These are phyloP conservation scores for Tetrax tetrax DNA, from an alignment of 2,113 vertebrate genomes.

Conservation along the genomic window DNA sequence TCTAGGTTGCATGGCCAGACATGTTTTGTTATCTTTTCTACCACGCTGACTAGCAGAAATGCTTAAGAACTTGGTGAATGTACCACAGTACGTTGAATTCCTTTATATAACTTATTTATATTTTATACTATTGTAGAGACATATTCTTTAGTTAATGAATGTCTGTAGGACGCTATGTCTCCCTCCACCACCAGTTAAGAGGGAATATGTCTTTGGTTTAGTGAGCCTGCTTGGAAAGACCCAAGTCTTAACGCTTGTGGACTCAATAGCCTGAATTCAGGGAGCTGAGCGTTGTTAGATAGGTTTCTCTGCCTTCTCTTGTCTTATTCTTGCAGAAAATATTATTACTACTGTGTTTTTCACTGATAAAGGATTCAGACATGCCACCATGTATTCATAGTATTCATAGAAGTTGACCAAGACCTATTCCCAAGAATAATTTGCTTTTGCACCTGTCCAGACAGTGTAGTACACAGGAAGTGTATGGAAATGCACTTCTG, in stretches of 20 bases:
- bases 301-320: neutral
- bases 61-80: neutral
- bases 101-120: neutral
- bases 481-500: neutral
- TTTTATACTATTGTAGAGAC: neutral
- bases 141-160: neutral
- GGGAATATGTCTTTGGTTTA: neutral
- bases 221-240: neutral
- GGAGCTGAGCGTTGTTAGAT: neutral
- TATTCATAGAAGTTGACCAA: neutral
- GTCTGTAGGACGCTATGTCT: neutral
- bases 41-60: neutral
- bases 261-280: neutral
- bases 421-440: neutral
- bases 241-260: neutral
- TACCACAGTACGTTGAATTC: neutral
- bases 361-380: neutral
- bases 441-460: neutral
- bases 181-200: accelerated
- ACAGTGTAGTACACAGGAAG: neutral
- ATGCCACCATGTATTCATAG: neutral
- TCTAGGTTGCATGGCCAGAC: neutral
- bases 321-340: neutral
- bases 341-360: neutral
- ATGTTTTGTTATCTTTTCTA: neutral